phyloP scores from a whole-genome alignment of 2,113 vertebrate species.

The Arizona elegans region DNA sequence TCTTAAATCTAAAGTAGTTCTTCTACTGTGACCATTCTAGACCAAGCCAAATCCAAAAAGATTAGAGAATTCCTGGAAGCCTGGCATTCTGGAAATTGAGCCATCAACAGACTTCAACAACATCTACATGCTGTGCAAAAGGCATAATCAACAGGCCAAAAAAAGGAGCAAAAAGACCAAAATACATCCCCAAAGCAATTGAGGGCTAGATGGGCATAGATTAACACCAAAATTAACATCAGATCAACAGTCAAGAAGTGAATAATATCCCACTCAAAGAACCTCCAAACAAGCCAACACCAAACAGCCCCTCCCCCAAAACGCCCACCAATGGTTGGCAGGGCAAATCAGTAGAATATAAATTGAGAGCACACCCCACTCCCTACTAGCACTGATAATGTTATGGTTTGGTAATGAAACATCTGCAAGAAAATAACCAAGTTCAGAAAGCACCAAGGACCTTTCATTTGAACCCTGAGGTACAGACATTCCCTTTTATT shows the following conservation, averaged over 20 bases:
- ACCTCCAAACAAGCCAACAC: background rate
- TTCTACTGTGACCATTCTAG: background rate
- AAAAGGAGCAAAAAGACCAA: background rate
- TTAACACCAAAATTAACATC: background rate
- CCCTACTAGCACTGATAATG: background rate
- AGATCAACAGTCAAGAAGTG: background rate
- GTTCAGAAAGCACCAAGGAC: background rate
- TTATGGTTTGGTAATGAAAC: background rate
- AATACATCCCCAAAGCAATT: background rate
- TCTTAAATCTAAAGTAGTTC: background rate
- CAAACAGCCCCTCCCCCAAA: background rate
- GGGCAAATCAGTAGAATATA: background rate
- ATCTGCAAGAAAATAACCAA: background rate
- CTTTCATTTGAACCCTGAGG: background rate
- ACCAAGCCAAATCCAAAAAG: background rate
- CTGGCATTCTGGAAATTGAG: background rate
- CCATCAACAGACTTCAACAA: background rate
- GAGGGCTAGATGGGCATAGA: background rate
- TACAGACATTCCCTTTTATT: background rate
- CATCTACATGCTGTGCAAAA: background rate
- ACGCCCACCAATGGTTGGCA: background rate
- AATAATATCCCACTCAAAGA: background rate
- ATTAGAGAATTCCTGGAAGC: background rate
- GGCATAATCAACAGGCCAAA: background rate
- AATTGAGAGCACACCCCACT: background rate